These are phyloP conservation scores for Huso huso DNA, from an alignment of 2,797 vertebrate species.

Conservation along the genomic window DNA sequence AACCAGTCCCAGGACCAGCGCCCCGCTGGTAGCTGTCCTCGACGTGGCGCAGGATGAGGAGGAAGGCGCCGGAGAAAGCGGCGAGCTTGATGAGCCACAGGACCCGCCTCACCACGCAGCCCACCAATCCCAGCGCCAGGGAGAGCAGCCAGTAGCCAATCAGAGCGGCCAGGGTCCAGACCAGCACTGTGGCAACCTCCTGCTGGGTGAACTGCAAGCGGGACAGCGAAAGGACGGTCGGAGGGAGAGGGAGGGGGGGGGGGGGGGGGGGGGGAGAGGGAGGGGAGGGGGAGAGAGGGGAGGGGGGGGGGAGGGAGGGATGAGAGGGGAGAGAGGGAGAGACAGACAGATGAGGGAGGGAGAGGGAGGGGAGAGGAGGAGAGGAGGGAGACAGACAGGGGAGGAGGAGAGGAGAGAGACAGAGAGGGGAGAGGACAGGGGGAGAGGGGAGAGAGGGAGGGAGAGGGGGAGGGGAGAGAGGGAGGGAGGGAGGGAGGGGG, in stretches of 20 bases:
- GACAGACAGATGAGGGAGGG: no score
- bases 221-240: background rate
- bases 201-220: constrained; percentile 41
- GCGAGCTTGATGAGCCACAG: constrained; percentile 59
- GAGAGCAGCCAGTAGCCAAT: constrained; percentile 59
- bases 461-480: background rate
- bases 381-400: no score
- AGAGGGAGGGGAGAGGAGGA: no score
- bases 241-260: no score
- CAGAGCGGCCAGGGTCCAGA: constrained; percentile 59
- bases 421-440: no score
- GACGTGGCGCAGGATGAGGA: constrained; percentile 50
- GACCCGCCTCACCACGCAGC: constrained; percentile 38
- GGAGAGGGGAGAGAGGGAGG: constrained; percentile 35
- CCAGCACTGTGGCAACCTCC: constrained; percentile 50
- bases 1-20: constrained; percentile 51
- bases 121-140: constrained; percentile 41
- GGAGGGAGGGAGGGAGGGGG: background rate
- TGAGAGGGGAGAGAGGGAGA: no score
- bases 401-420: no score
- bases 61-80: constrained; percentile 53
- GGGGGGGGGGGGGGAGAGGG: background rate
- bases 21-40: constrained; percentile 37
- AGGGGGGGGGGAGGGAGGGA: no score
- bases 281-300: no score